Base-by-base conservation (phyloP, 2,888 invertebrate species). In the Drosophila helvetica region DNA sequence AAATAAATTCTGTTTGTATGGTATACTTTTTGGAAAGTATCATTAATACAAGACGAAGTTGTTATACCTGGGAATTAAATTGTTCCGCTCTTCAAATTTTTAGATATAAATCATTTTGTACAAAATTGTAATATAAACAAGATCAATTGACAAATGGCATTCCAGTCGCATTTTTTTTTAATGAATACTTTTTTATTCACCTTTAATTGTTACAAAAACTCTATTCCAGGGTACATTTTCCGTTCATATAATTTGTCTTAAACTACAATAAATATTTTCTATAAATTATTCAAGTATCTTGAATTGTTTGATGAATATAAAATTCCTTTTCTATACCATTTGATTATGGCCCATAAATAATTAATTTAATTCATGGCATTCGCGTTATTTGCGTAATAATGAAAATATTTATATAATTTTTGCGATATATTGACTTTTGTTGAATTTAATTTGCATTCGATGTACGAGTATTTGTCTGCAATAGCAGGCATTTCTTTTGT, bases 321-420 rank as follows among this genome's bases (percentile, higher is more conserved):
- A 63, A 63, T 4, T 17, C 19, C 10, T 15, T 22, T 43, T 27
- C 45, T 42, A 57, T 52, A 30, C 19, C 22, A 27, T 38, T 18
- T 15, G 15, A 18, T 18, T 25, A 22, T 22, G 46, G 52, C 52
- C 30, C 43, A 25, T 42, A 59, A 68, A 68, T 68, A 38, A n/a
- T 47, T 45, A 27, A 59, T 33, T 38, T 67, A 67, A 68, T 68
- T 53, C n/a, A 67, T 67, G 17, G 15, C 43, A 48, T 22, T 68
- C 5, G 68, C 33, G n/a, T 12, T 68, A 59, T 68, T 68, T 68
- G 38, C 67, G 53, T 53, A 53, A 67, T 68, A 68, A 59, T 68
- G 43, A 22, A 52, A 59, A 68, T 67, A 68, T 59, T 67, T 59
- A 68, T 68, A 42, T 48, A 47, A 59, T 67, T 22, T 68, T 59